Evolutionary conservation across 2,113 vertebrate genomes (phyloP).

Genomic region (Lophius piscatorius): DNA sequence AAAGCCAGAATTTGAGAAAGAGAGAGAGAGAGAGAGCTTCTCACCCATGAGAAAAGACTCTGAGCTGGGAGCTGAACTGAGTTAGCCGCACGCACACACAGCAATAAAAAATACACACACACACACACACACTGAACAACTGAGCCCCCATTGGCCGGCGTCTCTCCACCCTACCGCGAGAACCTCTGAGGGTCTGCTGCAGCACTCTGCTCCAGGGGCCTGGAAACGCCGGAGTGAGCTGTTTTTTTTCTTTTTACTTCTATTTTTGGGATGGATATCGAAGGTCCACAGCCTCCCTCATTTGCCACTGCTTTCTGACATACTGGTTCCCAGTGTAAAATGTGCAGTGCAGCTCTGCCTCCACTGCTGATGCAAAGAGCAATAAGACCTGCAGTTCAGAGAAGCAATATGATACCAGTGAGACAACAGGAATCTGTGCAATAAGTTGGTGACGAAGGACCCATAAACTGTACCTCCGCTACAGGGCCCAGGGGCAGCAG

Average conservation of each 20-base stretch:
- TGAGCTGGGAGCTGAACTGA: conserved; percentile 66
- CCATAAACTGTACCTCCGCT: conserved; percentile 67
- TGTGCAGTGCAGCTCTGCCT: conserved; percentile 2
- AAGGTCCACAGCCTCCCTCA: conserved; percentile 60
- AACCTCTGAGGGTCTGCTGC: conserved; percentile 80
- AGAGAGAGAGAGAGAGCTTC: conserved; percentile 38
- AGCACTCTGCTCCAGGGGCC: conserved; percentile 76
- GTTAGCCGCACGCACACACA: conserved; percentile 63
- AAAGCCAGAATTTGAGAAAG: conserved; percentile 12
- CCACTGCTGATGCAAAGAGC: conserved; percentile 47
- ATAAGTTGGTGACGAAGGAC: conserved; percentile 65
- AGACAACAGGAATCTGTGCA: conserved; percentile 67
- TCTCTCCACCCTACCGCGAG: conserved; percentile 76
- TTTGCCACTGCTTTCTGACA: conserved; percentile 67
- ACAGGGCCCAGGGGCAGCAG: conserved; percentile 68
- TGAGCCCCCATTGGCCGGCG: conserved; percentile 78
- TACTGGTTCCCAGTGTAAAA: conserved; percentile 66
- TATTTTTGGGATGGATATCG: conserved; percentile 75
- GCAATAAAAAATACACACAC: conserved; percentile 31
- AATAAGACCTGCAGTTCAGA: conserved; percentile 42
- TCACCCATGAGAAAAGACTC: conserved; percentile 67
- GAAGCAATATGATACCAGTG: conserved; percentile 64
- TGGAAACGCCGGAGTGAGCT: conserved; percentile 77
- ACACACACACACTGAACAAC: conserved; percentile 60
- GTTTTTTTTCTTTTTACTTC: conserved; percentile 68